Evolutionary conservation across 2,113 vertebrate species (phyloP).

Genomic region (Actinemys pallida): DNA sequence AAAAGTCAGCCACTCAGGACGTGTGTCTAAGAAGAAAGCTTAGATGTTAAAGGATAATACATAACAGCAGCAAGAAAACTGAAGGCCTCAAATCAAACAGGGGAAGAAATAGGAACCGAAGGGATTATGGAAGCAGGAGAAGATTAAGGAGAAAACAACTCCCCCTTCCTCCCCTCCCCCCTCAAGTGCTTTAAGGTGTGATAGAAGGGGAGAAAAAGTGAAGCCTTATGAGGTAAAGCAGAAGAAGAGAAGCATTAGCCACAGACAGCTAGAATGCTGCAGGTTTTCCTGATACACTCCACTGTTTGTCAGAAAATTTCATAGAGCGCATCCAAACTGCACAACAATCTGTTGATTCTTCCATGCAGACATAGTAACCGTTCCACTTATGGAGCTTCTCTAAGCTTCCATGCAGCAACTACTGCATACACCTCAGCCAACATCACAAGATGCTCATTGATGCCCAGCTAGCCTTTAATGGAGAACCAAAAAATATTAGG

Average conservation of each 20-base stretch:
- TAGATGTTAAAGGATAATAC: not conserved
- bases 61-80: not conserved
- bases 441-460: not conserved
- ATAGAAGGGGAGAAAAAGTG: not conserved
- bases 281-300: not conserved
- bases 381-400: not conserved
- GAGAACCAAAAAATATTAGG: not conserved
- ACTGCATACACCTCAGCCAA: not conserved
- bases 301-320: not conserved
- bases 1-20: not conserved
- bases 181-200: not conserved
- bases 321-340: not conserved
- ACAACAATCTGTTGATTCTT: not conserved
- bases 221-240: not conserved
- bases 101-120: not conserved
- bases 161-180: not conserved
- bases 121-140: not conserved
- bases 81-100: not conserved
- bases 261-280: not conserved
- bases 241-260: not conserved
- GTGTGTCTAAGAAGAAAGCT: rapidly evolving
- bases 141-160: not conserved
- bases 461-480: not conserved
- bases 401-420: not conserved
- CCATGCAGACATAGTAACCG: not conserved